These are phyloP conservation scores for Macaria liturata DNA, from an alignment of 2,888 invertebrate genomes.

Conservation along the genomic window DNA sequence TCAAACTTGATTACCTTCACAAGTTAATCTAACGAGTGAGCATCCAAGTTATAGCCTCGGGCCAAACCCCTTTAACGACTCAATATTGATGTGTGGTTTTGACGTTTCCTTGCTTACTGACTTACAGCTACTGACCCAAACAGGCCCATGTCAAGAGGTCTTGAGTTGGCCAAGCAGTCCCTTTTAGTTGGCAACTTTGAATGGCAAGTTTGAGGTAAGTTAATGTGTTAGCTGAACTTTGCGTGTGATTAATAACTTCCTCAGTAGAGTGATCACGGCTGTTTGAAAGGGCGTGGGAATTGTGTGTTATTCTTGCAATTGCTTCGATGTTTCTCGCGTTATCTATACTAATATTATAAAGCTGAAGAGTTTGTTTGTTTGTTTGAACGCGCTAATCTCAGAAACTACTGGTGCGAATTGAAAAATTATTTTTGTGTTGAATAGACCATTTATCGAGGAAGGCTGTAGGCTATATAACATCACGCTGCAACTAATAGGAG, in stretches of 20 bases:
- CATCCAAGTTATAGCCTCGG: constrained; percentile 55
- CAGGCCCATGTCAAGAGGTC: constrained; percentile 42
- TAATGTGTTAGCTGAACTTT: constrained; percentile 40
- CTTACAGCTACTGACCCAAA: constrained; percentile 53
- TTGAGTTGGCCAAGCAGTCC: constrained; percentile 43
- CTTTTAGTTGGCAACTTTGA: constrained; percentile 60
- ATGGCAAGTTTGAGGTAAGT: constrained; percentile 50
- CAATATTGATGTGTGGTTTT: constrained; percentile 76
- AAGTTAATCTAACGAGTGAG: constrained; percentile 53
- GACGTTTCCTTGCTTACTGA: constrained; percentile 70
- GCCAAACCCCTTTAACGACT: constrained; percentile 61
- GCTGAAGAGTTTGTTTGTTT: no score
- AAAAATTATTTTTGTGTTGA: no score
- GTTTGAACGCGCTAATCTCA: no score
- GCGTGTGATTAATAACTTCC: constrained; percentile 52
- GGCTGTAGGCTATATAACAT: no score
- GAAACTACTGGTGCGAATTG: no score
- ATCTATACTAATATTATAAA: no score
- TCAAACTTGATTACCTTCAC: constrained; percentile 38
- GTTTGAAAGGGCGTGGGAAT: constrained; percentile 8
- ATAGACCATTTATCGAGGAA: no score
- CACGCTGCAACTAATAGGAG: no score
- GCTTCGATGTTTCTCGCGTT: no score
- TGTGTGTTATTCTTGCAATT: background rate
- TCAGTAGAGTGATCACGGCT: constrained; percentile 19